phyloP scores from a whole-genome alignment of 2,113 vertebrate genomes.

The Catharus bicknelli region DNA sequence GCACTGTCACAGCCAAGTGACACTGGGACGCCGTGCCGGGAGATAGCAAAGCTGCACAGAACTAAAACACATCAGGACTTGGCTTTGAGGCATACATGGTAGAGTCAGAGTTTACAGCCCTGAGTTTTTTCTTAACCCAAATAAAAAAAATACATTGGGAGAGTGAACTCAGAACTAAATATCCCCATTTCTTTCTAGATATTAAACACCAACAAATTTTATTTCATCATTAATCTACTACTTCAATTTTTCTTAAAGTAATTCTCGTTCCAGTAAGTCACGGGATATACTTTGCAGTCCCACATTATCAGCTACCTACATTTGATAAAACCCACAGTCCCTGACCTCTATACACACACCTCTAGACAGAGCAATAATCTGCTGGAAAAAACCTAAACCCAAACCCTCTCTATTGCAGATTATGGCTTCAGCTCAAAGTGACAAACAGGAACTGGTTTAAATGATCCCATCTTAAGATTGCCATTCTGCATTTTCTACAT shows the following conservation, averaged over 20 bases:
- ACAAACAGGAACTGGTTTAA: neutral
- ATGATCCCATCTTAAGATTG: neutral
- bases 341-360: neutral
- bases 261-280: neutral
- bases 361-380: neutral
- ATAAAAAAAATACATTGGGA: neutral
- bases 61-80: accelerated
- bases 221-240: neutral
- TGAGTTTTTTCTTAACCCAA: neutral
- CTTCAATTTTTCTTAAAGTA: neutral
- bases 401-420: neutral
- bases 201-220: neutral
- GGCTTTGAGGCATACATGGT: neutral
- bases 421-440: neutral
- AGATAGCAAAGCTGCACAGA: accelerated
- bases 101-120: neutral
- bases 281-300: neutral
- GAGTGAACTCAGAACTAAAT: neutral
- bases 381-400: neutral
- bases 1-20: accelerated
- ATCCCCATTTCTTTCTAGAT: neutral
- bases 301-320: neutral
- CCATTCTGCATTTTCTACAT: neutral
- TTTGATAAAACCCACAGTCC: neutral
- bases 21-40: accelerated